A percentile compares a stretch with the other conserved stretches of the same genome.
These are phyloP conservation scores for Cancer borealis DNA, from an alignment of 2,888 invertebrate species.

Conservation along the genomic window DNA sequence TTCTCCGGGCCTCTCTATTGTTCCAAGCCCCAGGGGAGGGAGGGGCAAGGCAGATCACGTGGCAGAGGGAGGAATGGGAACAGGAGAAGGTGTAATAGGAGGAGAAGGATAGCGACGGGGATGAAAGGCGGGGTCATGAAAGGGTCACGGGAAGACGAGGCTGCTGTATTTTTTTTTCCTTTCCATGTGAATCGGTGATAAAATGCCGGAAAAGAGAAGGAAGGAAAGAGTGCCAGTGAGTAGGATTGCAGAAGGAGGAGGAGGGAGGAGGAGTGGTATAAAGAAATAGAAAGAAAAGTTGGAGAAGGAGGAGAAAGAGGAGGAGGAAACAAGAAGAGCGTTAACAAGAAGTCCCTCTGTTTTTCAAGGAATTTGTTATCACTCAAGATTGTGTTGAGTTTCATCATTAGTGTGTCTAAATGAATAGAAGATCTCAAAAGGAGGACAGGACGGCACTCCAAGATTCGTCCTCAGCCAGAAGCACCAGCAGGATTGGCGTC, in stretches of 20 bases:
- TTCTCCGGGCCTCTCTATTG: conserved; percentile 43
- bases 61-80: not conserved
- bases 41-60: not conserved
- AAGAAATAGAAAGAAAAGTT: not conserved
- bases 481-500: too few species aligned
- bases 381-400: not conserved
- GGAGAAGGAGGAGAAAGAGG: not conserved
- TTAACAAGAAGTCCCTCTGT: not conserved
- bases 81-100: not conserved
- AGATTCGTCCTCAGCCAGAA: too few species aligned
- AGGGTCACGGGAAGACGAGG: not conserved
- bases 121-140: conserved; percentile 20
- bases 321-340: not conserved
- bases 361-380: not conserved
- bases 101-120: conserved; percentile 2
- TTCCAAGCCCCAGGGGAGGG: not conserved
- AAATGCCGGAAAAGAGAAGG: not conserved
- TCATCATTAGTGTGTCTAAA: not conserved
- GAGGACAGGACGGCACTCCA: not conserved
- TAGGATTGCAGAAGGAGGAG: not conserved
- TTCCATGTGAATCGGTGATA: not conserved
- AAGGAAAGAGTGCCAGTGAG: not conserved
- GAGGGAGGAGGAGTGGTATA: not conserved
- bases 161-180: not conserved
- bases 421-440: not conserved